These are phyloP conservation scores for Eulemur macaco DNA, from an alignment of 2,113 vertebrate genomes.

Conservation along the genomic window DNA sequence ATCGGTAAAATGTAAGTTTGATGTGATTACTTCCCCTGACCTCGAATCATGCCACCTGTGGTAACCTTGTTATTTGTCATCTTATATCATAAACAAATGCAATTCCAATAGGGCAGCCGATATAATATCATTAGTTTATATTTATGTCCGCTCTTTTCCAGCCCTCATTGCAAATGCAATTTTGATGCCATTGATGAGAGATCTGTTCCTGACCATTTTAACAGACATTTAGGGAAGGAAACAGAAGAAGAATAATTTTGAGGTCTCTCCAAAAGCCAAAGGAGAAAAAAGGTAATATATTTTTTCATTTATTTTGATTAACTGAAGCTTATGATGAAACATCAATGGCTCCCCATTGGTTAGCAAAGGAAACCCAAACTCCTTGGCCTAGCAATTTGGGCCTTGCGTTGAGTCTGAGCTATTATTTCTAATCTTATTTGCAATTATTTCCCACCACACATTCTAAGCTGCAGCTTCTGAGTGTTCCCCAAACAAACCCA, in stretches of 20 bases:
- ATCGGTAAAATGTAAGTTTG: conserved; percentile 74
- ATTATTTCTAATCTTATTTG: conserved; percentile 53
- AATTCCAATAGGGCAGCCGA: conserved; percentile 80
- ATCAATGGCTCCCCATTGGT: conserved; percentile 54
- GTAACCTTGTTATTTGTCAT: conserved; percentile 84
- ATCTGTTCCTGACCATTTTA: conserved; percentile 76
- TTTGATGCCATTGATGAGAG: conserved; percentile 74
- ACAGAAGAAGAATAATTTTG: conserved; percentile 60
- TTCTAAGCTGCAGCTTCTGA: conserved; percentile 31
- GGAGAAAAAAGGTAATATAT: conserved; percentile 33
- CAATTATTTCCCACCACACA: conserved; percentile 16
- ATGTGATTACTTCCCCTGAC: conserved; percentile 79
- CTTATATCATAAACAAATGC: conserved; percentile 83
- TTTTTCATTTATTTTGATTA: conserved; percentile 65
- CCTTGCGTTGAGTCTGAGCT: neutral
- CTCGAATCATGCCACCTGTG: conserved; percentile 79
- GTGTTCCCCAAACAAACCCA: neutral
- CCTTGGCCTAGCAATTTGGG: neutral
- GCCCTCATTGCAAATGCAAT: conserved; percentile 78
- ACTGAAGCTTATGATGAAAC: conserved; percentile 29
- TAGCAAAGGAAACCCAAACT: conserved; percentile 61
- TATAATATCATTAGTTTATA: conserved; percentile 80
- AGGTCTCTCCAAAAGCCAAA: conserved; percentile 61
- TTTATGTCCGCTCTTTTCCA: conserved; percentile 72
- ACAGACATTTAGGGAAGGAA: conserved; percentile 67